Evolutionary conservation across 37 sponge, comb jelly and placozoan species (phyloP).

Genomic region (Tethya wilhelma): DNA sequence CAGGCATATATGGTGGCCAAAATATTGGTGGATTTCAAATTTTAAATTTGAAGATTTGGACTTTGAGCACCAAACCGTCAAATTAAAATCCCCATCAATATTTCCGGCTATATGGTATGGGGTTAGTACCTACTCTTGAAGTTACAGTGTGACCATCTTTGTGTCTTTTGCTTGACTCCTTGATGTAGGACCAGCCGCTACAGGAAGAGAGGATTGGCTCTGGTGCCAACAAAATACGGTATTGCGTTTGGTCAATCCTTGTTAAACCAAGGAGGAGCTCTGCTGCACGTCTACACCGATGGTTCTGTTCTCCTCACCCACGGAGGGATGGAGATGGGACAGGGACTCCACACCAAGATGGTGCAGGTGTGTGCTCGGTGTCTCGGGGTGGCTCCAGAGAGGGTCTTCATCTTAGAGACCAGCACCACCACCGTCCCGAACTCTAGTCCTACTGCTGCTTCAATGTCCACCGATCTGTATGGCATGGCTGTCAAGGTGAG

Average conservation of each 20-base stretch:
- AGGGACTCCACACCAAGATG: constrained; percentile 94
- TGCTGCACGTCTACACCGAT: constrained; percentile 82
- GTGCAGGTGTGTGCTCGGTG: constrained; percentile 79
- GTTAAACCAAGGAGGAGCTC: constrained; percentile 77
- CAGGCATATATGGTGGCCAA: too few relatives aligned
- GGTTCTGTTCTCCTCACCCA: constrained; percentile 85
- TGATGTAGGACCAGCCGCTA: constrained; percentile 50
- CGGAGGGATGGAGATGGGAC: constrained; percentile 94
- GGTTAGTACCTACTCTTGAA: too few relatives aligned
- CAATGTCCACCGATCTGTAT: constrained; percentile 85
- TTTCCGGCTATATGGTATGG: too few relatives aligned
- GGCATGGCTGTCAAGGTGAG: constrained; percentile 83
- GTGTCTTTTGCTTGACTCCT: neutral
- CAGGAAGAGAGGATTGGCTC: constrained; percentile 78
- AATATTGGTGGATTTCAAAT: too few relatives aligned
- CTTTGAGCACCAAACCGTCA: too few relatives aligned
- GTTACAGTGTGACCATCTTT: too few relatives aligned
- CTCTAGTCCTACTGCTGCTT: constrained; percentile 82
- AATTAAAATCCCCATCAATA: too few relatives aligned
- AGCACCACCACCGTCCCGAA: constrained; percentile 79
- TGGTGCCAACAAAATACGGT: constrained; percentile 84
- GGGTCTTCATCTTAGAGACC: constrained; percentile 75
- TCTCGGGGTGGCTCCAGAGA: constrained; percentile 61
- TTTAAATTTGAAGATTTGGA: too few relatives aligned
- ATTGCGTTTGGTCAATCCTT: constrained; percentile 61